Evolutionary conservation across 1,140 invertebrate species (phyloP).

Genomic region (Cydia splendana): DNA sequence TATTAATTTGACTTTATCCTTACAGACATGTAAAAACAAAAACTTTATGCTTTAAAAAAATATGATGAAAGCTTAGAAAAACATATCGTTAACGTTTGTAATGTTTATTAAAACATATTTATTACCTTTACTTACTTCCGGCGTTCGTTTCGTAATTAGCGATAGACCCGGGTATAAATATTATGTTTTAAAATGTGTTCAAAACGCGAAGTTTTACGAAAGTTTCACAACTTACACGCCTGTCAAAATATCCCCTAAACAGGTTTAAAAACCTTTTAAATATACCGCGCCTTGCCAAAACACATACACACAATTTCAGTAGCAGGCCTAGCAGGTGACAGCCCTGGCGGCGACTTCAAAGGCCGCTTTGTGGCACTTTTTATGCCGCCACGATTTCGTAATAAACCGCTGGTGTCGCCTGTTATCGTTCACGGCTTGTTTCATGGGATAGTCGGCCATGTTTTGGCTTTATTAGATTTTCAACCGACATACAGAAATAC

Average conservation of each 20-base stretch:
- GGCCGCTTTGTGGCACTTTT: slow-evolving; percentile 48
- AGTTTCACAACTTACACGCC: too few relatives aligned
- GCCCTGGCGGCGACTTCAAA: slow-evolving; percentile 54
- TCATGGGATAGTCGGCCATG: background rate
- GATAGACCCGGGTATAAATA: too few relatives aligned
- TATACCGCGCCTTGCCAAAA: background rate
- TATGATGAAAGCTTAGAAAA: too few relatives aligned
- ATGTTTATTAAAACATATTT: too few relatives aligned
- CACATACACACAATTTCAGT: background rate
- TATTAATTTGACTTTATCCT: too few relatives aligned
- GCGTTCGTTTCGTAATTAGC: too few relatives aligned
- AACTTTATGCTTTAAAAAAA: too few relatives aligned
- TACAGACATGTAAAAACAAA: too few relatives aligned
- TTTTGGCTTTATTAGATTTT: background rate
- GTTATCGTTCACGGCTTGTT: background rate
- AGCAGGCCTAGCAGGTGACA: slow-evolving; percentile 6
- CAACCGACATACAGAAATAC: background rate
- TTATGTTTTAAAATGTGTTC: too few relatives aligned
- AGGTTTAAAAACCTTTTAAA: background rate
- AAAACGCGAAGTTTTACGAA: too few relatives aligned
- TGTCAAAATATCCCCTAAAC: background rate
- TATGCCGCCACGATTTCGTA: slow-evolving; percentile 34
- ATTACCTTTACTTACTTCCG: too few relatives aligned
- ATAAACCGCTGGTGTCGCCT: slow-evolving; percentile 39
- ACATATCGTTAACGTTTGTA: too few relatives aligned